Evolutionary conservation across 2,888 invertebrate genomes (phyloP).

Genomic region (Dryocosmus kuriphilus): DNA sequence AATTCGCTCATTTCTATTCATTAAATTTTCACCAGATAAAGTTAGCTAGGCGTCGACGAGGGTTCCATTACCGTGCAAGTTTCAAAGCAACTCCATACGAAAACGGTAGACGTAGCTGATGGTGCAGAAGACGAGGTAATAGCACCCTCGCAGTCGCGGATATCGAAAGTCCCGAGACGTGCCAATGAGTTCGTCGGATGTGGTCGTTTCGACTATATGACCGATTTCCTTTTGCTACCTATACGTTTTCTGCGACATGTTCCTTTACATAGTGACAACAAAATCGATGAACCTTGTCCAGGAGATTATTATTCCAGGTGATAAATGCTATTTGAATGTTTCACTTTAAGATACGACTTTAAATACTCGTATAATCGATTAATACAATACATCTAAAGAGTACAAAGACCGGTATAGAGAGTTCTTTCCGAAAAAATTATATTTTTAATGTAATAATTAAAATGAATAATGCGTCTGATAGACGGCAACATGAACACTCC

Average conservation of each 20-base stretch:
- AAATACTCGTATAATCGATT: neutral
- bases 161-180: conserved; percentile 23
- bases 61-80: conserved; percentile 20
- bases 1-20: conserved; percentile 36
- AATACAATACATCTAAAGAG: too few relatives aligned
- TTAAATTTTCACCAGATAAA: conserved; percentile 35
- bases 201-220: neutral
- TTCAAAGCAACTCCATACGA: conserved; percentile 9
- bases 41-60: neutral
- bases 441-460: too few relatives aligned
- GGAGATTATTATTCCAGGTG: neutral
- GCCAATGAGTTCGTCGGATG: conserved; percentile 3
- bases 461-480: too few relatives aligned
- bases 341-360: neutral
- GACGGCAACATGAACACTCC: too few relatives aligned
- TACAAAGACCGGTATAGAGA: too few relatives aligned
- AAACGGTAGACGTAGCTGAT: conserved; percentile 9
- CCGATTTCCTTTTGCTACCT: neutral
- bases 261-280: neutral
- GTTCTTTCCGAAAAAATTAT: too few relatives aligned
- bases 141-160: too few relatives aligned
- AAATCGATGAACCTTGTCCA: conserved; percentile 9
- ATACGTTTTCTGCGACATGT: neutral
- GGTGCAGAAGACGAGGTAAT: conserved; percentile 9
- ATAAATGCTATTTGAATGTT: neutral